Conservation (phyloP, 2,113 vertebrate species). For the Thamnophis sirtalis region DNA sequence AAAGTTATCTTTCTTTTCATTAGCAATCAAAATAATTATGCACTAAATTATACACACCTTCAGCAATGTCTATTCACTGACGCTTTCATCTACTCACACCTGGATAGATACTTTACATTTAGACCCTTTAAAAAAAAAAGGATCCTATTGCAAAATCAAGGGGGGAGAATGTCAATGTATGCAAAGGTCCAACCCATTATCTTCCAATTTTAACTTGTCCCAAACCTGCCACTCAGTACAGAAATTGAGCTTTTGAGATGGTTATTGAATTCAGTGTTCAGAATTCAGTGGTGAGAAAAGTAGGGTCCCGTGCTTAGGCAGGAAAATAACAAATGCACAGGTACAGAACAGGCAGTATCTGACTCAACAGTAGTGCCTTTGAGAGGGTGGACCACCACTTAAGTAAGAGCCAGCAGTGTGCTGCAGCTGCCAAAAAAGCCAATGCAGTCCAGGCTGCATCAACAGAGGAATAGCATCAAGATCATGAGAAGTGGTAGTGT, state of each 20-base stretch:
- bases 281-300: too few relatives aligned
- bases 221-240: neutral
- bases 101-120: neutral
- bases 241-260: neutral
- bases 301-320: too few relatives aligned
- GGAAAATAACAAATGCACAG: too few relatives aligned
- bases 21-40: neutral
- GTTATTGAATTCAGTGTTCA: neutral
- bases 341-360: too few relatives aligned
- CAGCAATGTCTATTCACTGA: neutral
- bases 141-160: neutral
- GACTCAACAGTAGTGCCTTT: too few relatives aligned
- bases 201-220: neutral
- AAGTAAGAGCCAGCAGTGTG: too few relatives aligned
- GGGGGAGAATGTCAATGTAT: neutral
- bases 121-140: too few relatives aligned
- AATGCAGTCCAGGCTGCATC: too few relatives aligned
- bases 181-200: neutral
- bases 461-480: too few relatives aligned
- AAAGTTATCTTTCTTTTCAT: neutral
- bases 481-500: too few relatives aligned
- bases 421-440: too few relatives aligned
- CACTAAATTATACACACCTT: neutral
- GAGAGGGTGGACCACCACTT: too few relatives aligned
- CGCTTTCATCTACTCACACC: neutral